Base-by-base conservation (phyloP, 2,797 vertebrate species). In the Halcyon leucocephala region DNA sequence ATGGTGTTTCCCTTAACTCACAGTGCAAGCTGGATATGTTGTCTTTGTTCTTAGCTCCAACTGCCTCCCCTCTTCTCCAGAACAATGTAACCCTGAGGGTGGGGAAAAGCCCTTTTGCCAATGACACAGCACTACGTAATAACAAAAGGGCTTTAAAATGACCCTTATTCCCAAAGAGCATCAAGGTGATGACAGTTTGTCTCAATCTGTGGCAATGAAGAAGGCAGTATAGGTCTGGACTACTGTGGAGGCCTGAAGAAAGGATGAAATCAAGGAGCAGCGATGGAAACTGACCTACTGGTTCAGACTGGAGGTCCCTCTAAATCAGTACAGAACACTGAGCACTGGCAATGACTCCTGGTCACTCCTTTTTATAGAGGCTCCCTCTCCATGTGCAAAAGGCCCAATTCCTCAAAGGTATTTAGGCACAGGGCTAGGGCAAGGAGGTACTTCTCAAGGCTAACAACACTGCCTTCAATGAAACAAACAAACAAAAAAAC, bases 111-210 rank as follows among this genome's bases (percentile, higher is more conserved):
- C 57, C 39, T 70, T 55, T 25, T 7, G 11, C 7, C 19, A 74
- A 3, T 33, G 48, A 71, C 55, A 60, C 31, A 25, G 26, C 19
- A 44, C 31, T 33, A 49, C 0, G 0, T 0, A 65, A 31, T 58
- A 80, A 51, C 26, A 25, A 73, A 14, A 77, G 31, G 54, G n/a
- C 42, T 91, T 77, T 58, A 26, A 65, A 87, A 85, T 3, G 14
- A 16, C 24, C 8, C 15, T 55, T 76, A 42, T 20, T 89, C 42
- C 58, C 55, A 55, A 73, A 58, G 10, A 79, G 86, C 25, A 39
- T 21, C 42, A 62, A 82, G 48, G 31, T 15, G 15, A 41, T 20
- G 48, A 49, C 24, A 48, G 35, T 49, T 49, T 54, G 28, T 33
- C 18, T 46, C 35, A 61, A 35, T 19, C 26, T 61, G 12, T 13